Evolutionary conservation across 92 coral and sea anemone species (phyloP), one percentile per base, ranked within the genome.

Genomic region (Anthopleura xanthogrammica): DNA sequence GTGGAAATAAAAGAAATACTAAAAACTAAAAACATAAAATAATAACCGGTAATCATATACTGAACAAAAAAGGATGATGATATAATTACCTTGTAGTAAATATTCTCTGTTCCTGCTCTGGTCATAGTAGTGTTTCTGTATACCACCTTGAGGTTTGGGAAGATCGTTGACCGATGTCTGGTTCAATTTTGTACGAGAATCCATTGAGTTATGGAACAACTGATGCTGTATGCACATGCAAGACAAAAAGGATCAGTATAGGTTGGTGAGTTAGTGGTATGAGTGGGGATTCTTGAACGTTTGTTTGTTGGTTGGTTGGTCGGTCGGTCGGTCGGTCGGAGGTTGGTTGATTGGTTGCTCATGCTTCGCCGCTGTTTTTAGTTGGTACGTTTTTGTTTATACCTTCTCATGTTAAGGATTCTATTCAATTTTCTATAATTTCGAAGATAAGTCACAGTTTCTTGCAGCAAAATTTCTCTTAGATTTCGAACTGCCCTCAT

Each of bases 71-170:
- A 29, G 36, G 36, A 29, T 29, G 36, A 29, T 29, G 0, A 29
- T 29, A 29, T 29, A 0, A 4, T 79, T 68, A 93, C 97, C 90
- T 87, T 89, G 87, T 8, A 83, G 55, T 64, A 85, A 76, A 1
- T 86, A 82, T 16, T 93, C 87, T 79, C 93, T 83, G 0, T 86
- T 80, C 76, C 58, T 79, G 55, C 93, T 82, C 48, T 87, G 87
- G 40, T 89, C 94, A 42, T 89, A 89, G 77, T 93, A 88, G 74
- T 93, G 84, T 19, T 74, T 72, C 75, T 93, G 95, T 58, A 91
- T 41, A 29, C 91, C 93, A 68, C 87, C 74, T 22, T 85, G 50
- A 57, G 89, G 95, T 77, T 76, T 83, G 29, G 97, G 90, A 20
- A 77, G 77, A 9, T 82, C 82, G 83, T 82, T 23, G 60, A 55